phyloP scores from a whole-genome alignment of 2,113 vertebrate species.

The Aix galericulata region DNA sequence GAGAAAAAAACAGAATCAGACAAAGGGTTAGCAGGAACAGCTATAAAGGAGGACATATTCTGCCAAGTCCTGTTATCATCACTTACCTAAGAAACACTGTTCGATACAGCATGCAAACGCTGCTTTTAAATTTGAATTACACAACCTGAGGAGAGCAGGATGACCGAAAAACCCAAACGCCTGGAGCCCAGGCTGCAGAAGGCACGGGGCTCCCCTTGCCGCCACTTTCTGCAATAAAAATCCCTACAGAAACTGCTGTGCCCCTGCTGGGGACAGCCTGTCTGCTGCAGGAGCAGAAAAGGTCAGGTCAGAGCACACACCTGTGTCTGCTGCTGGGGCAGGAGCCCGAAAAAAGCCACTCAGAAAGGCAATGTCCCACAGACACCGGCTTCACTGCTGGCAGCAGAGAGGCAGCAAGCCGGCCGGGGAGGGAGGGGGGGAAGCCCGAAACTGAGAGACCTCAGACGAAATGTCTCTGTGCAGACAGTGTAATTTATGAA shows the following conservation, averaged over 20 bases:
- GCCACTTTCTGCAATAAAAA: background rate
- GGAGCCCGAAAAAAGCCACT: accelerated
- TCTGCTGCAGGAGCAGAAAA: background rate
- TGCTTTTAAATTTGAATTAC: background rate
- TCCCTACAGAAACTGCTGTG: background rate
- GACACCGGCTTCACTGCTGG: background rate
- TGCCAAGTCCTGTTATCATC: background rate
- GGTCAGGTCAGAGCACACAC: background rate
- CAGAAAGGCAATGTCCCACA: background rate
- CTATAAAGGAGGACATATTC: background rate
- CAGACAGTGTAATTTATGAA: background rate
- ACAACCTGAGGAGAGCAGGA: background rate
- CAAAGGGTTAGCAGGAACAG: conserved; percentile 28
- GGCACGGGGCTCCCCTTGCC: background rate
- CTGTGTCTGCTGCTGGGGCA: background rate
- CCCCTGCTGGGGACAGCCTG: background rate
- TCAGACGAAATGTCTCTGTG: background rate
- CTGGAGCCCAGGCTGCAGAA: background rate
- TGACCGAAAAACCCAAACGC: background rate
- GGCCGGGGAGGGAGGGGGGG: background rate
- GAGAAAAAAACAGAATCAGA: conserved; percentile 5
- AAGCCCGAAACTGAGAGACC: background rate
- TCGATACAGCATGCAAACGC: background rate
- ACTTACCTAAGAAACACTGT: background rate
- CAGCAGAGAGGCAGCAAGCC: background rate